phyloP scores from a whole-genome alignment of 2,113 vertebrate genomes.

The Amphilophus citrinellus region DNA sequence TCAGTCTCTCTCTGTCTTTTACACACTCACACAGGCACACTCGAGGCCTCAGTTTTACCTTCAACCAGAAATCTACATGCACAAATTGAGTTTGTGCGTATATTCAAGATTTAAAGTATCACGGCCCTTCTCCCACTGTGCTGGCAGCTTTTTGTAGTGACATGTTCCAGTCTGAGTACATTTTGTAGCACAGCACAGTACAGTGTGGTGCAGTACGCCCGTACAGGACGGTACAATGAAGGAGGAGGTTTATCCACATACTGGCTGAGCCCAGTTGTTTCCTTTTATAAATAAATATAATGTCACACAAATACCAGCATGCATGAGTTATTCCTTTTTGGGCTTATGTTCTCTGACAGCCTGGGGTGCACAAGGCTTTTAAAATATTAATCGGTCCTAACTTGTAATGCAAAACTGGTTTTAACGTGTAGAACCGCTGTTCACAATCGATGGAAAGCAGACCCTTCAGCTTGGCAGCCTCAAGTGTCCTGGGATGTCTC shows the following conservation, averaged over 20 bases:
- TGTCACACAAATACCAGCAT: slow-evolving; percentile 45
- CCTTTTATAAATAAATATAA: slow-evolving; percentile 38
- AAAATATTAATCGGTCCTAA: slow-evolving; percentile 49
- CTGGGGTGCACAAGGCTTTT: slow-evolving; percentile 23
- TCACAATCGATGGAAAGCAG: slow-evolving; percentile 49
- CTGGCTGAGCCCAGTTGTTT: slow-evolving; percentile 18
- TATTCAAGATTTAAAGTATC: neutral
- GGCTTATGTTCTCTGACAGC: slow-evolving; percentile 31
- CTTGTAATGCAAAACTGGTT: slow-evolving; percentile 39
- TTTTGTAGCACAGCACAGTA: slow-evolving; percentile 10
- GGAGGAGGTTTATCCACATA: neutral
- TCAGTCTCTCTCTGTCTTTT: neutral
- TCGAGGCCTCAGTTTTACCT: slow-evolving; percentile 15
- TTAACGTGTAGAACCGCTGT: slow-evolving; percentile 4
- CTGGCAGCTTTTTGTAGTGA: slow-evolving; percentile 8
- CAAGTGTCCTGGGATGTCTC: slow-evolving; percentile 52
- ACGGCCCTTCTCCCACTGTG: neutral
- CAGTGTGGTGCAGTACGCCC: neutral
- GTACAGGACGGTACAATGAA: neutral
- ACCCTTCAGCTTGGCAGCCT: slow-evolving; percentile 30
- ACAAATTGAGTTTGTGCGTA: slow-evolving; percentile 10
- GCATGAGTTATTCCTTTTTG: slow-evolving; percentile 36
- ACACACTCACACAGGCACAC: neutral
- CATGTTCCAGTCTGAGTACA: neutral
- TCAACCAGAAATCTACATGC: slow-evolving; percentile 16